Percentiles rank a stretch among this genome's conserved stretches.
These are phyloP conservation scores for Rhipidura dahli DNA, from an alignment of 2,113 vertebrate species.

Conservation along the genomic window DNA sequence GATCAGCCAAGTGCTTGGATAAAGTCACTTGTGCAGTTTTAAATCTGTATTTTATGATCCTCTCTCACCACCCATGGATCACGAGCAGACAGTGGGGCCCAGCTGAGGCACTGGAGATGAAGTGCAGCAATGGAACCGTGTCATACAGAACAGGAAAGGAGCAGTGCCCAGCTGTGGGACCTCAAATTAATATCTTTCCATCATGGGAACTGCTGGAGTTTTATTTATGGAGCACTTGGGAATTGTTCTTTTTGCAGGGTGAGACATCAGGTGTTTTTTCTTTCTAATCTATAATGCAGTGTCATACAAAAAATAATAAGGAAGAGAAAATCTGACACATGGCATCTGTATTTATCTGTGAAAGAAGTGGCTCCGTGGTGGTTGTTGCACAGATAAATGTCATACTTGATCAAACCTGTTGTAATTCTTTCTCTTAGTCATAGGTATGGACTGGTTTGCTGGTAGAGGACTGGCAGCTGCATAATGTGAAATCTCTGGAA, in stretches of 20 bases:
- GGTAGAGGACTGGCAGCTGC: not conserved
- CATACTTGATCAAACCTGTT: not conserved
- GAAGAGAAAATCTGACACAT: not conserved
- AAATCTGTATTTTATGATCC: not conserved
- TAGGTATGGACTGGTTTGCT: not conserved
- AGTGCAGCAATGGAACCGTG: not conserved
- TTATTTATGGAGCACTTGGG: not conserved
- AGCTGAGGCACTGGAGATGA: not conserved
- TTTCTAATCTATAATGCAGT: not conserved
- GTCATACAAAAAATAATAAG: not conserved
- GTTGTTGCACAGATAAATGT: not conserved
- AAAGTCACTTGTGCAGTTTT: not conserved
- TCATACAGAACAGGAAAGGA: fast-evolving
- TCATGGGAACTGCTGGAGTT: not conserved
- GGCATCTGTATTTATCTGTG: not conserved
- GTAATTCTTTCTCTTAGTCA: not conserved
- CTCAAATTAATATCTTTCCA: not conserved
- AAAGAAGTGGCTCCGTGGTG: not conserved
- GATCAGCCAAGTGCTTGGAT: not conserved
- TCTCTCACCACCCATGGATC: not conserved
- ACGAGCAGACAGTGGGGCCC: not conserved
- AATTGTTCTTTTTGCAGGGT: not conserved
- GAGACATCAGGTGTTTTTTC: not conserved
- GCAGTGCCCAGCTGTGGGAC: not conserved
- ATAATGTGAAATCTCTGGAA: not conserved